Base-by-base conservation (phyloP, 2,888 invertebrate species). In the Dolichopus griseipennis region DNA sequence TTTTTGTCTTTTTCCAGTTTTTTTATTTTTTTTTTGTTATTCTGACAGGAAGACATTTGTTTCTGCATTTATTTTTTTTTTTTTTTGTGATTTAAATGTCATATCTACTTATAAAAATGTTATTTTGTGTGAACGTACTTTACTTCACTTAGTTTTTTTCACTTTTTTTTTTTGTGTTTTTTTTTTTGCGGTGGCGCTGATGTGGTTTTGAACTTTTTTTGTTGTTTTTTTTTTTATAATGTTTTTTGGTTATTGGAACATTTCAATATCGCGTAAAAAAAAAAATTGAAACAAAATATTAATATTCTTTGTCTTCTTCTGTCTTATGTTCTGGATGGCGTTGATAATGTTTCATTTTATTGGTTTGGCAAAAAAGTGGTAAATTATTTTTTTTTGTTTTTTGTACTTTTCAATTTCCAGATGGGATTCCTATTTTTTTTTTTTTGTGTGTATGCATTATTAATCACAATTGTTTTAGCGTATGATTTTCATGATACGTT, bases 31-130 rank as follows among this genome's bases (percentile, higher is more conserved):
- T 52, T 12, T n/a, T 18, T 12, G n/a, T 52, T 12, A 52, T 52
- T 37, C 18, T 52, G 52, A 52, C 52, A 52, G 52, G 52, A 52
- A 52, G 52, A 52, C 52, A 52, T 52, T 52, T n/a, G 52, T 52
- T 52, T 52, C 15, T 41, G 9, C 18, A 18, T 52, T 15, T 52
- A 4, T 18, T 52, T 52, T n/a, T n/a, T 52, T 52, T 52, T 7
- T 7, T 52, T 12, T n/a, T 18, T 12, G n/a, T 52, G 52, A 52
- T 52, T 52, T 52, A 52, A 52, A 52, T 52, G 52, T 52, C 52
- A 52, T 18, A 52, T 52, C 52, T 7, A 52, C 52, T 52, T 52
- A 52, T 52, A 52, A 52, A 52, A 52, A 52, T 52, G n/a, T 52
- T 27, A 27, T 27, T 52, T 52, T 18, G 15, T 52, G 6, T 52